These are phyloP conservation scores for Pyxicephalus adspersus DNA, from an alignment of 2,113 vertebrate genomes.

Conservation along the genomic window DNA sequence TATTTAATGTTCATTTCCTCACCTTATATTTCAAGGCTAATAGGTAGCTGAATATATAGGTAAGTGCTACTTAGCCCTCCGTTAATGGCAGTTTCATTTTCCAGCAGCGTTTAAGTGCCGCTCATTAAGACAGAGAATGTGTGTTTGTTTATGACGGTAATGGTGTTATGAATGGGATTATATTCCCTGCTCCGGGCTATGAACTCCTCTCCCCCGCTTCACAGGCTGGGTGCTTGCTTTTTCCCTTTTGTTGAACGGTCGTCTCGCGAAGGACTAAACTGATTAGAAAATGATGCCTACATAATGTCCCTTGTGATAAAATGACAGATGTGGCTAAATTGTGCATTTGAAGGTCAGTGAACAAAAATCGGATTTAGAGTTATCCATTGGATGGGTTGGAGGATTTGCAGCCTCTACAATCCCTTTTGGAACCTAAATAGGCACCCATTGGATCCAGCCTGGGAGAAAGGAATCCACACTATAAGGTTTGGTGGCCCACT, in stretches of 20 bases:
- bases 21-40: constrained; percentile 51
- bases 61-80: constrained; percentile 44
- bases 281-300: neutral
- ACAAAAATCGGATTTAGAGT: no score
- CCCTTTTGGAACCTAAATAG: no score
- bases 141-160: constrained; percentile 53
- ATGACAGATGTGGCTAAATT: neutral
- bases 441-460: no score
- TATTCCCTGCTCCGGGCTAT: constrained; percentile 17
- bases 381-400: no score
- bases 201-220: constrained; percentile 19
- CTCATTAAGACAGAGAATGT: constrained; percentile 48
- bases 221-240: constrained; percentile 23
- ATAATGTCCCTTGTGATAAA: constrained; percentile 7
- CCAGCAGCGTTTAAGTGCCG: constrained; percentile 46
- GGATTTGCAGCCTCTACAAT: no score
- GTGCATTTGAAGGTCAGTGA: no score
- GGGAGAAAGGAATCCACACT: no score
- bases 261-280: neutral
- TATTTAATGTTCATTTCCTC: constrained; percentile 47
- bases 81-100: constrained; percentile 50
- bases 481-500: no score
- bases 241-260: constrained; percentile 25
- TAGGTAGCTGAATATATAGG: constrained; percentile 49
- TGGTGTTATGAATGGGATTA: constrained; percentile 44